Evolutionary conservation across 1,140 invertebrate species (phyloP), one percentile per base, ranked within the genome.

Genomic region (Linepithema humile): DNA sequence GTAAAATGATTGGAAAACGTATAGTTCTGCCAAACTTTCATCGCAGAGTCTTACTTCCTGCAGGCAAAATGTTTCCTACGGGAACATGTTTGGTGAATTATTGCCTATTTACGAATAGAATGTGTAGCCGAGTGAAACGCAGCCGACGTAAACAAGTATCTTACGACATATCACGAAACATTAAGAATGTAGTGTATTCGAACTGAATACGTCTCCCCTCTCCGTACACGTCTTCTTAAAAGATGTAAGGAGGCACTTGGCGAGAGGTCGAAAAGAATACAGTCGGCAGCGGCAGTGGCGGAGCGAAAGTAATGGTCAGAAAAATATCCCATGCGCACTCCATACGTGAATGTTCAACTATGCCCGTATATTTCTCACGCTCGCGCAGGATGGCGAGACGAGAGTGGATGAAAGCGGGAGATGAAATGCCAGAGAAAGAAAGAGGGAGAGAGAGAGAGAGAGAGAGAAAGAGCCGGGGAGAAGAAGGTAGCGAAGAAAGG

Each of bases 331-430:
- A 85, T 85, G 80, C 80, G 45, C 57, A 59, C 90, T 86, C 89
- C 89, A 87, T 87, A 88, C 87, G 85, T 83, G 90, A 92, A 90
- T 91, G 89, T 91, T 89, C 87, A 91, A 92, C 90, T 91, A 88
- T 40, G 84, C 59, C 89, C 92, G 88, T 93, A 93, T 93, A 91
- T 93, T 88, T 85, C 90, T 67, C 75, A 70, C 86, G 82, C 60
- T 59, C 55, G 53, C 38, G 73, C 35, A 60, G 60, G 72, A 83
- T 26, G 35, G 35, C 32, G 40, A 40, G 29, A 55, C 38, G 38
- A 57, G 48, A 40, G 23, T 48, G 40, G 50, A 69, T 45, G 64
- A 84, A 35, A 57, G 38, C 82, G 20, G 38, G 23, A 43, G 72
- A 67, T 62, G 35, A 29, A 23, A 73, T 35, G 70, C n/a, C n/a